These are phyloP conservation scores for Nesidiocoris tenuis DNA, from an alignment of 2,888 invertebrate species.

Conservation along the genomic window DNA sequence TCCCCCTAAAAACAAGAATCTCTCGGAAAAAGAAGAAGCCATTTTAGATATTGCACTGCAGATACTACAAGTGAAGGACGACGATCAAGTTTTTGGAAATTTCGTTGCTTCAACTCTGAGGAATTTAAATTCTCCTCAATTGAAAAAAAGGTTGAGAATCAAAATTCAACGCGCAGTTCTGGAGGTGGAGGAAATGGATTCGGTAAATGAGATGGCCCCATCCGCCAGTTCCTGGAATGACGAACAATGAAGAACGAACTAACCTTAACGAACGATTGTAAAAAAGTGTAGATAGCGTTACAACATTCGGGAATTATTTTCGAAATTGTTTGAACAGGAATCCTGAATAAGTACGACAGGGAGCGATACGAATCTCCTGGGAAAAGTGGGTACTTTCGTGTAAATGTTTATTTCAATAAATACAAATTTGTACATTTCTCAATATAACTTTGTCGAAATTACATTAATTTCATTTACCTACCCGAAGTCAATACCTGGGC, in stretches of 20 bases:
- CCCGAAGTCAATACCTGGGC: too few species aligned
- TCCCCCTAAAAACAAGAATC: slow-evolving; percentile 6
- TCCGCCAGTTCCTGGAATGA: slow-evolving; percentile 29
- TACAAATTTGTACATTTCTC: too few species aligned
- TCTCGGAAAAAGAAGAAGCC: slow-evolving; percentile 18
- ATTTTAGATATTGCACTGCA: slow-evolving; percentile 29
- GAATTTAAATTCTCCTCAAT: slow-evolving; percentile 27
- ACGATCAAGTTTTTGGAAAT: background rate
- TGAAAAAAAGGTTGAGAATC: slow-evolving; percentile 14
- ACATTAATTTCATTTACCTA: too few species aligned
- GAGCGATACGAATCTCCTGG: slow-evolving; percentile 1
- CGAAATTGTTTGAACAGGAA: slow-evolving; percentile 21
- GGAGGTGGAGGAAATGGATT: slow-evolving; percentile 33
- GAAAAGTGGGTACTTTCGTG: too few species aligned
- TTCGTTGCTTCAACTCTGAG: slow-evolving; percentile 23
- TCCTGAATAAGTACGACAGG: slow-evolving; percentile 13
- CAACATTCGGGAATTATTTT: slow-evolving; percentile 26
- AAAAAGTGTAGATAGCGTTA: slow-evolving; percentile 23
- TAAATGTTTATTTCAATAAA: too few species aligned
- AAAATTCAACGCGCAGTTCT: slow-evolving; percentile 35
- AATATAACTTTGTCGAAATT: too few species aligned
- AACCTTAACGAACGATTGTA: slow-evolving; percentile 34
- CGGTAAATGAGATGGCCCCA: slow-evolving; percentile 2
- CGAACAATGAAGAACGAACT: slow-evolving; percentile 29
- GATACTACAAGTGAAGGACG: slow-evolving; percentile 21